phyloP scores from a whole-genome alignment of 2,797 vertebrate species.

The Sebastes diploproa region DNA sequence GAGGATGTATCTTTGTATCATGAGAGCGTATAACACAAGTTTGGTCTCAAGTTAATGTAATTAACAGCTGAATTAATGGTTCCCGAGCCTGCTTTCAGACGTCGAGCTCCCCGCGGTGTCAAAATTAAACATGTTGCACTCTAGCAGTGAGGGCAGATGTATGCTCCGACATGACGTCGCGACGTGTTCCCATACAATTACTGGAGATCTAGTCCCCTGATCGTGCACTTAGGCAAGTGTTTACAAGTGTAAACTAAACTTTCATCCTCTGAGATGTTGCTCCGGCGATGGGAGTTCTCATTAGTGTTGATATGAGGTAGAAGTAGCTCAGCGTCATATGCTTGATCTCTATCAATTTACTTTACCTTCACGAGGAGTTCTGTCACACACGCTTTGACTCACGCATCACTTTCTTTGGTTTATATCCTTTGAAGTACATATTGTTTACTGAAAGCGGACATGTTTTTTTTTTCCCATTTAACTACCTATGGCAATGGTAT shows the following conservation, averaged over 20 bases:
- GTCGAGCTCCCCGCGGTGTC: slow-evolving; percentile 31
- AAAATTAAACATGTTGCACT: slow-evolving; percentile 39
- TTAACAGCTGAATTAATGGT: slow-evolving; percentile 38
- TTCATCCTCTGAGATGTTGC: slow-evolving; percentile 42
- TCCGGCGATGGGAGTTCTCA: slow-evolving; percentile 40
- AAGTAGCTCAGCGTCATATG: slow-evolving; percentile 24
- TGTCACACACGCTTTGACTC: slow-evolving; percentile 22
- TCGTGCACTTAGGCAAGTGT: slow-evolving; percentile 39
- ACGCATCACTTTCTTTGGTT: slow-evolving; percentile 16
- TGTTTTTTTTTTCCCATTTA: slow-evolving; percentile 12
- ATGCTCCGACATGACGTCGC: not conserved
- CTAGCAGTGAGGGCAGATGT: not conserved
- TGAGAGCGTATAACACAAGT: slow-evolving; percentile 9
- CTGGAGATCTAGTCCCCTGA: slow-evolving; percentile 6
- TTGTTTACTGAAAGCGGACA: slow-evolving; percentile 28
- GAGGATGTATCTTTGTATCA: not conserved
- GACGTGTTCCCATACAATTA: slow-evolving; percentile 42
- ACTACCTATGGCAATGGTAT: slow-evolving; percentile 45
- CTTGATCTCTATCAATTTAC: slow-evolving; percentile 58
- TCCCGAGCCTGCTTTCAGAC: slow-evolving; percentile 2
- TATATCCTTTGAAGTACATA: slow-evolving; percentile 31
- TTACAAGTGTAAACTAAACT: slow-evolving; percentile 55
- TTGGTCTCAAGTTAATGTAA: slow-evolving; percentile 39
- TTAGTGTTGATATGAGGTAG: slow-evolving; percentile 55
- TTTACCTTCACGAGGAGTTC: slow-evolving; percentile 29